A percentile compares a stretch with the other conserved stretches of the same genome.
phyloP scores from a whole-genome alignment of 2,113 vertebrate genomes.

The Cacatua alba region DNA sequence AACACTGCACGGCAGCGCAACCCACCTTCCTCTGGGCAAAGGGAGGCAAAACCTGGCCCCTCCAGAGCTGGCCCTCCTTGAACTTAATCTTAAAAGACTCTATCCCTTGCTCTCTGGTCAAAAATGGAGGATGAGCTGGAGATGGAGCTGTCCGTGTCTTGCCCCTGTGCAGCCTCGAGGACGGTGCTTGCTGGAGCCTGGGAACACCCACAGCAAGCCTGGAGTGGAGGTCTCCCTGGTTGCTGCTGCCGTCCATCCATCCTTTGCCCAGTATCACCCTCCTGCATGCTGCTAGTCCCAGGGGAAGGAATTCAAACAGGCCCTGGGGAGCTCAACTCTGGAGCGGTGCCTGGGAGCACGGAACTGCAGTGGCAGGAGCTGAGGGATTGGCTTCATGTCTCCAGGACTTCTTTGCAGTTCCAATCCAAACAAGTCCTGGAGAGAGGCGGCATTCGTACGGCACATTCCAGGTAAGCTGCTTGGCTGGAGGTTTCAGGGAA shows the following conservation, averaged over 20 bases:
- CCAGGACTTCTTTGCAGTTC: neutral
- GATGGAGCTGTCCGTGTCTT: neutral
- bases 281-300: neutral
- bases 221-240: neutral
- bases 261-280: neutral
- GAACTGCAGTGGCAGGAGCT: neutral
- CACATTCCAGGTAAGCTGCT: neutral
- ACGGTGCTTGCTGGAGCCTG: rapidly evolving
- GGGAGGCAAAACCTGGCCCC: neutral
- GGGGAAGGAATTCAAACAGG: neutral
- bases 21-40: neutral
- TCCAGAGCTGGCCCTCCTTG: neutral
- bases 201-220: neutral
- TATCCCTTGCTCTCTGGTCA: neutral
- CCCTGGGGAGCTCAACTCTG: neutral
- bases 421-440: neutral
- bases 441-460: neutral
- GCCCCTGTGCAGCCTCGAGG: neutral
- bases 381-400: neutral
- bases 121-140: neutral
- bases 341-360: neutral
- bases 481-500: neutral
- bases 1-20: neutral
- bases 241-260: neutral
- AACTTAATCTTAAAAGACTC: neutral